phyloP scores from a whole-genome alignment of 2,113 vertebrate species.

The Thinocorus orbignyianus region DNA sequence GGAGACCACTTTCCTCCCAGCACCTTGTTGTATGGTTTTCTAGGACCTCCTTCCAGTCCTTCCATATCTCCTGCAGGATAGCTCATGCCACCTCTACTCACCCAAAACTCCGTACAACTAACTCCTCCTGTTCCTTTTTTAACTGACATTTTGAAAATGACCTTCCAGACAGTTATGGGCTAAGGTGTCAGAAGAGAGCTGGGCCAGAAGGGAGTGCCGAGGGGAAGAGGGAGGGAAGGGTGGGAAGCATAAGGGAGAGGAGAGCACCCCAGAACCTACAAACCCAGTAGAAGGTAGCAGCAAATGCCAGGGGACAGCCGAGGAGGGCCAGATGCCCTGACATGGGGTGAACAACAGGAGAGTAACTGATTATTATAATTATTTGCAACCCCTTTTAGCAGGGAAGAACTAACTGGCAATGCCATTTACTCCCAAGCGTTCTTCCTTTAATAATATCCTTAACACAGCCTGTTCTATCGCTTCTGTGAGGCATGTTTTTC shows the following conservation, averaged over 20 bases:
- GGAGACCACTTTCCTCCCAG: not conserved
- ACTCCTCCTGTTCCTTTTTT: not conserved
- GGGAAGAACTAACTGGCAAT: not conserved
- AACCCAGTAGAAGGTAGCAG: not conserved
- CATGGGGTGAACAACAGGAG: not conserved
- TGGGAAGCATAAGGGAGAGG: not conserved
- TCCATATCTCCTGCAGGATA: not conserved
- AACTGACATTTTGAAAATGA: not conserved
- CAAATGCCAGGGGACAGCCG: not conserved
- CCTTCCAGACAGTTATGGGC: rapidly evolving
- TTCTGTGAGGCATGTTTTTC: constrained; percentile 55
- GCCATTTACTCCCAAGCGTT: constrained; percentile 26
- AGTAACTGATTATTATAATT: constrained; percentile 29
- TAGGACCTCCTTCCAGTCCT: not conserved
- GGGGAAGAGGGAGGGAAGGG: not conserved
- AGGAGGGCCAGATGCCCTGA: not conserved
- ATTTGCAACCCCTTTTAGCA: not conserved
- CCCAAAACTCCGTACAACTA: not conserved
- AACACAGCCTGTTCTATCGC: constrained; percentile 11
- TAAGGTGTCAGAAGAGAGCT: not conserved
- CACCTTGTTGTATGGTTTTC: not conserved
- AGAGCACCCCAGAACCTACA: not conserved
- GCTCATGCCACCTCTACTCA: not conserved
- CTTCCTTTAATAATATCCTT: constrained; percentile 49
- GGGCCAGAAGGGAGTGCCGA: not conserved